phyloP scores from a whole-genome alignment of 2,797 vertebrate genomes.

The Phoxinus dragarum region DNA sequence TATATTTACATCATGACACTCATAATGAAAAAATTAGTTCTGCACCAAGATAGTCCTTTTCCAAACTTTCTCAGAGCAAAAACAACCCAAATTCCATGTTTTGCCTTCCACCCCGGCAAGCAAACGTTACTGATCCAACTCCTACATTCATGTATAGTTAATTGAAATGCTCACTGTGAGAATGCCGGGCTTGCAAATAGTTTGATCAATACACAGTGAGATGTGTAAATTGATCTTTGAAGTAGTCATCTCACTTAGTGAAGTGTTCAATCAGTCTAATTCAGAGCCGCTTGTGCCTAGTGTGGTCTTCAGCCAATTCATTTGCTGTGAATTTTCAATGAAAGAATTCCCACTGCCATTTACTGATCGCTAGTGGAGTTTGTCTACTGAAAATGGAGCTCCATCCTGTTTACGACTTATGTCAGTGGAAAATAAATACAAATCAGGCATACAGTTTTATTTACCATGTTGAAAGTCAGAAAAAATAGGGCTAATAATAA shows the following conservation, averaged over 20 bases:
- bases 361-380: conserved; percentile 53
- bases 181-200: conserved; percentile 73
- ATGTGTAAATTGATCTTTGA: conserved; percentile 81
- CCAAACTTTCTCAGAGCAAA: neutral
- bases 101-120: conserved; percentile 6
- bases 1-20: neutral
- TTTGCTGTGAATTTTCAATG: conserved; percentile 83
- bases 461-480: neutral
- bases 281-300: conserved; percentile 77
- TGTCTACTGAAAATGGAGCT: conserved; percentile 22
- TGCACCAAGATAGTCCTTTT: neutral
- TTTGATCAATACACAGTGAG: conserved; percentile 79
- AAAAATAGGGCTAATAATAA: neutral
- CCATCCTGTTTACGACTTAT: conserved; percentile 6
- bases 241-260: conserved; percentile 73
- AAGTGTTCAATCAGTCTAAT: conserved; percentile 85
- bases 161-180: conserved; percentile 79
- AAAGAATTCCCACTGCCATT: conserved; percentile 79
- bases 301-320: conserved; percentile 81
- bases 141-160: conserved; percentile 63
- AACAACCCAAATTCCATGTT: neutral
- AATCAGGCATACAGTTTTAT: conserved; percentile 2
- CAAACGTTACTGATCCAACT: conserved; percentile 53
- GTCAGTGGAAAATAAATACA: neutral
- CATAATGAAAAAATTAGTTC: neutral